These are phyloP conservation scores for Balaenoptera acutorostrata DNA, from an alignment of 2,113 vertebrate species.

Conservation along the genomic window DNA sequence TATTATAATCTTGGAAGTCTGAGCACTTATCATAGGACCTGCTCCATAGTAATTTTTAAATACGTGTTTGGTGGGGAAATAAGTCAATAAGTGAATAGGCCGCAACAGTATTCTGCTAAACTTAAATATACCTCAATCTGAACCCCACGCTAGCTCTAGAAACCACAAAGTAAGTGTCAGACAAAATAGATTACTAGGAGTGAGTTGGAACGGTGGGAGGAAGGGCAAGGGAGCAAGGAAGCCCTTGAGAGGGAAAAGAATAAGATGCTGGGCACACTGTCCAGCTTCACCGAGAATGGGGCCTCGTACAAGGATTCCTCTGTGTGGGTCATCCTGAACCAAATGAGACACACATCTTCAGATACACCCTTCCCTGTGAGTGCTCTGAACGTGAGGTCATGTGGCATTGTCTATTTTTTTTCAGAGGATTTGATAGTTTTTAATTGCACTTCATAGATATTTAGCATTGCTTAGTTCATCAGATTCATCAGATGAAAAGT, in stretches of 20 bases:
- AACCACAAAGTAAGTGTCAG: background rate
- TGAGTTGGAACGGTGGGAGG: background rate
- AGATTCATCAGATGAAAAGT: background rate
- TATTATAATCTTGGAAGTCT: background rate
- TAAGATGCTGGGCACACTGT: accelerated
- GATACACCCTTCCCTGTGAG: background rate
- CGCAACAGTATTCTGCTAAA: background rate
- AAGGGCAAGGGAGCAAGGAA: background rate
- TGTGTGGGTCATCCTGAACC: background rate
- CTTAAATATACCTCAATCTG: background rate
- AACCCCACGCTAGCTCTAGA: background rate
- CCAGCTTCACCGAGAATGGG: background rate
- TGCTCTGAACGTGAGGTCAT: background rate
- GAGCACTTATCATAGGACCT: background rate
- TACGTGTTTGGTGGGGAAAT: background rate
- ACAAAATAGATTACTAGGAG: background rate
- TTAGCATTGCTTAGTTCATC: background rate
- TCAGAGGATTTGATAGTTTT: background rate
- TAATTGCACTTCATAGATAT: background rate
- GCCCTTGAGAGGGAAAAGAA: background rate
- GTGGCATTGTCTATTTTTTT: background rate
- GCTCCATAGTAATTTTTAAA: background rate
- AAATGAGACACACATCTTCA: background rate
- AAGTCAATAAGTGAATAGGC: background rate
- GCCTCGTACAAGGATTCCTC: background rate